Percentiles rank a stretch among this genome's conserved stretches.
phyloP scores from a whole-genome alignment of 1,140 invertebrate genomes.

The Achatina immaculata region DNA sequence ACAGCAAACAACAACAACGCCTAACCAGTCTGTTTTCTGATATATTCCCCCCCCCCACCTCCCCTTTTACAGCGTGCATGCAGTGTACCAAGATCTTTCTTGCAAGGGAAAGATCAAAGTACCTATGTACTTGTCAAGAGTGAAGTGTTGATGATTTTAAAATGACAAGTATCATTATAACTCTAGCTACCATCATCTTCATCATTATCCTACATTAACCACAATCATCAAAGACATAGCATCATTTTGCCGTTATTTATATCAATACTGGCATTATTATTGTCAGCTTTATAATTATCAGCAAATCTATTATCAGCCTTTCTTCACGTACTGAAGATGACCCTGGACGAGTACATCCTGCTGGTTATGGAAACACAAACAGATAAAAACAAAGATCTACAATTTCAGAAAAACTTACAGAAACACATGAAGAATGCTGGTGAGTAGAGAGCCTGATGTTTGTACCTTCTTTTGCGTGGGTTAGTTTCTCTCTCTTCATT shows the following conservation, averaged over 20 bases:
- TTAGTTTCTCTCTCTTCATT: neutral
- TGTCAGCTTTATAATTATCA: neutral
- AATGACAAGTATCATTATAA: no score
- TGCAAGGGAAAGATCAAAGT: no score
- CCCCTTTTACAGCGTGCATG: no score
- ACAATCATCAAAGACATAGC: no score
- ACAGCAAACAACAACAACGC: no score
- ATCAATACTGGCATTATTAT: neutral
- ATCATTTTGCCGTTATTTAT: no score
- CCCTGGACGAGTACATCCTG: constrained; percentile 74
- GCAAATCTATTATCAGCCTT: constrained; percentile 64
- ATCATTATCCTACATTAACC: no score
- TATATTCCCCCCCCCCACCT: no score
- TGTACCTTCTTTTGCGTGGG: neutral
- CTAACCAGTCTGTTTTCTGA: no score
- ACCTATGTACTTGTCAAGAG: no score
- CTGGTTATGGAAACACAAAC: constrained; percentile 72
- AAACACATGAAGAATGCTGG: constrained; percentile 64
- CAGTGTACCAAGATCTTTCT: no score
- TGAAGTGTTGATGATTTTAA: no score
- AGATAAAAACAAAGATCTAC: constrained; percentile 48
- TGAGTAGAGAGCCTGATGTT: constrained; percentile 29
- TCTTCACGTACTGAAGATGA: constrained; percentile 74
- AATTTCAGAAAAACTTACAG: constrained; percentile 56
- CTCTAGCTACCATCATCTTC: neutral